phyloP scores from a whole-genome alignment of 2,113 vertebrate genomes.

The Gambusia holbrooki region DNA sequence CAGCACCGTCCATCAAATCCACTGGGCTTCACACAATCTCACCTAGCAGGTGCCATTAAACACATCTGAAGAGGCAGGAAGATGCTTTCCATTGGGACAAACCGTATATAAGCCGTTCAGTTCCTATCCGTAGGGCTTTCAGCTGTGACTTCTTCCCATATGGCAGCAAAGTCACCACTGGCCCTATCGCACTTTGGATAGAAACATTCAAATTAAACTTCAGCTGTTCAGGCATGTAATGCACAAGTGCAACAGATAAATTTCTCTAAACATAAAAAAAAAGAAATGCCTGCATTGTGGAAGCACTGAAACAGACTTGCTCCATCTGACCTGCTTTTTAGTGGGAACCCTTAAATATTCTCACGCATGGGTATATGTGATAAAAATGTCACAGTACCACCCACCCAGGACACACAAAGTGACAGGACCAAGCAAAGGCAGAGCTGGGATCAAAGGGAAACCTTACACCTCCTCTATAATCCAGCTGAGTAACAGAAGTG shows the following conservation, averaged over 20 bases:
- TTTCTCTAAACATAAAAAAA: neutral
- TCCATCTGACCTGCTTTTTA: neutral
- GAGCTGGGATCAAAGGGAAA: constrained; percentile 4
- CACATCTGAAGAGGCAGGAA: constrained; percentile 20
- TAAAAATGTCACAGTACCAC: constrained; percentile 3
- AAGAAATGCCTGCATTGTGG: neutral
- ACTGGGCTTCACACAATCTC: constrained; percentile 27
- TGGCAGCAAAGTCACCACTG: constrained; percentile 33
- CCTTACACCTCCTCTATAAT: constrained; percentile 1
- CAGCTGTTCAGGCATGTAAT: neutral
- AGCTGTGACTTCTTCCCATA: constrained; percentile 29
- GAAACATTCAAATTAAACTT: neutral
- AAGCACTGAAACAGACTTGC: too few relatives aligned
- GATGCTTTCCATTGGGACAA: constrained; percentile 28
- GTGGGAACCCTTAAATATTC: neutral
- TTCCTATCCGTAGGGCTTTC: constrained; percentile 23
- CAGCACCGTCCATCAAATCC: constrained; percentile 19
- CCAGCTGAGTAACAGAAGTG: neutral
- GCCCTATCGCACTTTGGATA: constrained; percentile 14
- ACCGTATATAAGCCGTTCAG: constrained; percentile 21
- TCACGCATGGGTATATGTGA: neutral
- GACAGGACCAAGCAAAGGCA: neutral
- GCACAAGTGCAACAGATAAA: neutral
- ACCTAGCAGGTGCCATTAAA: constrained; percentile 44
- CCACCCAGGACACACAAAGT: neutral